phyloP scores from a whole-genome alignment of 2,888 invertebrate genomes.

The Leptopilina myrica region DNA sequence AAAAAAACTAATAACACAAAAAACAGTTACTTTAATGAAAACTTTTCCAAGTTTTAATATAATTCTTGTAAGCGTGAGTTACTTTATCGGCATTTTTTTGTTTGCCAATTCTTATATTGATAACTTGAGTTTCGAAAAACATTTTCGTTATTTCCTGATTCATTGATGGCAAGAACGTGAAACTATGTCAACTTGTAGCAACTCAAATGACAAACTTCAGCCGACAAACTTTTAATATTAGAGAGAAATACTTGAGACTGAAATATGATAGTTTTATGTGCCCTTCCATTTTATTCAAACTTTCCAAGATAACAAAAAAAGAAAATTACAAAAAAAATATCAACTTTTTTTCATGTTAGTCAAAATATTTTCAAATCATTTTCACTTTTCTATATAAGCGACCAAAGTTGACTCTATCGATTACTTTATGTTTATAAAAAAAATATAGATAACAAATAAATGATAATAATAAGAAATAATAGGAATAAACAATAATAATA shows the following conservation, averaged over 20 bases:
- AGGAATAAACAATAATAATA: too few relatives aligned
- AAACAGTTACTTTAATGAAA: too few relatives aligned
- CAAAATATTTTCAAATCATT: neutral
- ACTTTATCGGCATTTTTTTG: neutral
- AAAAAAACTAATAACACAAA: too few relatives aligned
- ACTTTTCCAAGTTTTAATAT: neutral
- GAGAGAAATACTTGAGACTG: neutral
- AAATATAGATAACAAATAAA: too few relatives aligned
- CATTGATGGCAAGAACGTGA: conserved; percentile 13
- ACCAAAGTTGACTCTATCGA: too few relatives aligned
- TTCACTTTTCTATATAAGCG: too few relatives aligned
- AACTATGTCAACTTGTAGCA: neutral
- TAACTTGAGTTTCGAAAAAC: conserved; percentile 1
- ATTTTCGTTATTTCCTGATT: conserved; percentile 19
- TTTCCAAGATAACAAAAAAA: neutral
- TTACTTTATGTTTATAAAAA: too few relatives aligned
- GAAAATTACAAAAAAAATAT: neutral
- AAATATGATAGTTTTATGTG: neutral
- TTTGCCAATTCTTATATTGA: neutral
- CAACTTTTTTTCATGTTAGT: neutral
- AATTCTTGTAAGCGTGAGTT: neutral
- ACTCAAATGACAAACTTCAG: conserved; percentile 19
- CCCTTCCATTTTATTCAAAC: conserved; percentile 9
- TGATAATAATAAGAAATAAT: too few relatives aligned
- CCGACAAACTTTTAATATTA: conserved; percentile 21